phyloP scores from a whole-genome alignment of 2,888 invertebrate genomes.

The Endomychus coccineus region DNA sequence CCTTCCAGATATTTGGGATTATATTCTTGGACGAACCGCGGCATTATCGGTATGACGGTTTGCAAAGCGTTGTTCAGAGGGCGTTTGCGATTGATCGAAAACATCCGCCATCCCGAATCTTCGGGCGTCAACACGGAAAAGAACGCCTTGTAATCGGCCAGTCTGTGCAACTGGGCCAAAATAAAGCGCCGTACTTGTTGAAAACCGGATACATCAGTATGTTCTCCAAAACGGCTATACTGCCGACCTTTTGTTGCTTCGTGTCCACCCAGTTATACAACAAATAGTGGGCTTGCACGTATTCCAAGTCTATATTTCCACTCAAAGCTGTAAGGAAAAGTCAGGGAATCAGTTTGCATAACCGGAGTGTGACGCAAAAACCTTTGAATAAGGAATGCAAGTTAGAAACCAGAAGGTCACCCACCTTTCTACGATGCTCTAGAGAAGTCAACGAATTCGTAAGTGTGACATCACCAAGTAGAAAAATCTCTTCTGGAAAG shows the following conservation, averaged over 20 bases:
- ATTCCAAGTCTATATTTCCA: constrained; percentile 35
- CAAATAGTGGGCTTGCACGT: constrained; percentile 39
- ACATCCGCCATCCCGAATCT: too few relatives aligned
- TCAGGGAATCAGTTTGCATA: too few relatives aligned
- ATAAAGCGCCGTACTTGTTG: constrained; percentile 50
- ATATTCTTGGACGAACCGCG: constrained; percentile 27
- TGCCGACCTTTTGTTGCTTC: constrained; percentile 31
- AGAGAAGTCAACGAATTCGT: too few relatives aligned
- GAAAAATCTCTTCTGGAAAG: too few relatives aligned
- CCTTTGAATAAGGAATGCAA: too few relatives aligned
- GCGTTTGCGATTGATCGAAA: constrained; percentile 13
- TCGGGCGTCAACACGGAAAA: constrained; percentile 51
- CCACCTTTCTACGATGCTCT: too few relatives aligned
- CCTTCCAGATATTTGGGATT: constrained; percentile 24
- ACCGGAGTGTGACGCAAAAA: too few relatives aligned
- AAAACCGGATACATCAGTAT: constrained; percentile 53
- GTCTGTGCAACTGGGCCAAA: constrained; percentile 56
- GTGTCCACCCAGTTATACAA: constrained; percentile 38
- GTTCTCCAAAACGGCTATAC: constrained; percentile 42
- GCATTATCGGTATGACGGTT: constrained; percentile 30
- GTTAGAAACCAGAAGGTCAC: too few relatives aligned
- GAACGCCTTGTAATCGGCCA: constrained; percentile 47
- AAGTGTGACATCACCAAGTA: too few relatives aligned
- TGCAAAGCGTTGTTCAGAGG: constrained; percentile 28
- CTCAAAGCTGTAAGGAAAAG: constrained; percentile 28